phyloP scores from a whole-genome alignment of 2,113 vertebrate species.

The Myotis davidii region DNA sequence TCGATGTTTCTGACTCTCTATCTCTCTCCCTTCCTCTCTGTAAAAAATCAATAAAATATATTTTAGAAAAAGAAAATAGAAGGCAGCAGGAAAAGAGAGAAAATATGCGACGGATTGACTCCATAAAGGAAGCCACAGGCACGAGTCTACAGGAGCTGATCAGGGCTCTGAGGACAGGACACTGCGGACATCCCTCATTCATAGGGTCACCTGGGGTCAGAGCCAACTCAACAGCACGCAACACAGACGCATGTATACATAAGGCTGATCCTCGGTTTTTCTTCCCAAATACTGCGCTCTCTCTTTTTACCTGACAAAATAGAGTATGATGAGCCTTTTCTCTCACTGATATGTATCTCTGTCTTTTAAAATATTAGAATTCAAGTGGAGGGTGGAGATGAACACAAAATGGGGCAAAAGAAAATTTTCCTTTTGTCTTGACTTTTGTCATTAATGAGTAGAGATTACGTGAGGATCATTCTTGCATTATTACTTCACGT shows the following conservation, averaged over 20 bases:
- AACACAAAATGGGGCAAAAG: not conserved
- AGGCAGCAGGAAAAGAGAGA: not conserved
- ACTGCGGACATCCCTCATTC: not conserved
- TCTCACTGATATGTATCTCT: not conserved
- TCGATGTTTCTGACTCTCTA: no score
- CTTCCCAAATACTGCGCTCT: not conserved
- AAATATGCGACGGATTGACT: not conserved
- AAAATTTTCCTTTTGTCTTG: not conserved
- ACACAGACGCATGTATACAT: not conserved
- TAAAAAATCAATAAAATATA: no score
- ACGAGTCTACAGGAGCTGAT: not conserved
- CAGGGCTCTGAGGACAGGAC: not conserved
- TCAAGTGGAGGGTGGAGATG: not conserved
- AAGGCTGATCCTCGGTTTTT: not conserved
- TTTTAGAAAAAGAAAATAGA: no score
- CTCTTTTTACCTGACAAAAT: constrained; percentile 12
- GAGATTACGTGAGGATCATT: not conserved
- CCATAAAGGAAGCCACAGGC: not conserved
- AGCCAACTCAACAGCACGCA: not conserved
- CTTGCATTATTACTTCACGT: not conserved
- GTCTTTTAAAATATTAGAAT: not conserved
- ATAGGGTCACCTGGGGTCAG: not conserved
- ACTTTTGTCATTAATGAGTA: not conserved
- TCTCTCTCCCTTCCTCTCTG: no score
- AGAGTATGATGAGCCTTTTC: not conserved